Percentiles rank a stretch among this genome's conserved stretches.
phyloP scores from a whole-genome alignment of 35 echinoderm and acorn worm genomes.

The Acanthaster planci region DNA sequence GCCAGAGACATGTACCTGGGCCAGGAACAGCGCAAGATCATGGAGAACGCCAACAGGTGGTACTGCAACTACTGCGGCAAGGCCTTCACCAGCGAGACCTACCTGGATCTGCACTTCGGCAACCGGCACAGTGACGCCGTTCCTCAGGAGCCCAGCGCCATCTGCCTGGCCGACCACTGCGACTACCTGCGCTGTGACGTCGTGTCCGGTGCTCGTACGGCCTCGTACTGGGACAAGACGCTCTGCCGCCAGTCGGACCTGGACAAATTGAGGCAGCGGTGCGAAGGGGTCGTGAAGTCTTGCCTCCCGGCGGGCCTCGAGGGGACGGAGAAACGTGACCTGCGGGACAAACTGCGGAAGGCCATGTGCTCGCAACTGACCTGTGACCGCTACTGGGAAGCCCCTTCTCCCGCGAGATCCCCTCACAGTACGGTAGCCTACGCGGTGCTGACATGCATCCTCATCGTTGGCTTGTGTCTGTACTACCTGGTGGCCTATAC shows the following conservation, averaged over 20 bases:
- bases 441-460: slow-evolving; percentile 21
- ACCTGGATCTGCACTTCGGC: slow-evolving; percentile 70
- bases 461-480: slow-evolving; percentile 46
- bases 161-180: slow-evolving; percentile 76
- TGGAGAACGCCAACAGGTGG: slow-evolving; percentile 63
- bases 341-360: slow-evolving; percentile 42
- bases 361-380: slow-evolving; percentile 44
- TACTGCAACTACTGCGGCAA: slow-evolving; percentile 89
- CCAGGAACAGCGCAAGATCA: slow-evolving; percentile 63
- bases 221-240: slow-evolving; percentile 75
- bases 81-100: slow-evolving; percentile 59
- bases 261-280: slow-evolving; percentile 41
- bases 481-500: slow-evolving; percentile 47
- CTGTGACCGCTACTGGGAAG: slow-evolving; percentile 63
- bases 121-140: slow-evolving; percentile 53
- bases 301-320: slow-evolving; percentile 1
- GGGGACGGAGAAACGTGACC: neutral
- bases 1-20: slow-evolving; percentile 57
- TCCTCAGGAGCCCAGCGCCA: slow-evolving; percentile 13
- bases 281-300: slow-evolving; percentile 46
- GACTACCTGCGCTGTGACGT: slow-evolving; percentile 79
- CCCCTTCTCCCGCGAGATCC: slow-evolving; percentile 27
- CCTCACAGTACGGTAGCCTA: slow-evolving; percentile 36
- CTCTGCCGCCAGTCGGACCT: slow-evolving; percentile 67
- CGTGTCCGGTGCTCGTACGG: slow-evolving; percentile 47